phyloP scores from a whole-genome alignment of 2,113 vertebrate species.

The Daubentonia madagascariensis region DNA sequence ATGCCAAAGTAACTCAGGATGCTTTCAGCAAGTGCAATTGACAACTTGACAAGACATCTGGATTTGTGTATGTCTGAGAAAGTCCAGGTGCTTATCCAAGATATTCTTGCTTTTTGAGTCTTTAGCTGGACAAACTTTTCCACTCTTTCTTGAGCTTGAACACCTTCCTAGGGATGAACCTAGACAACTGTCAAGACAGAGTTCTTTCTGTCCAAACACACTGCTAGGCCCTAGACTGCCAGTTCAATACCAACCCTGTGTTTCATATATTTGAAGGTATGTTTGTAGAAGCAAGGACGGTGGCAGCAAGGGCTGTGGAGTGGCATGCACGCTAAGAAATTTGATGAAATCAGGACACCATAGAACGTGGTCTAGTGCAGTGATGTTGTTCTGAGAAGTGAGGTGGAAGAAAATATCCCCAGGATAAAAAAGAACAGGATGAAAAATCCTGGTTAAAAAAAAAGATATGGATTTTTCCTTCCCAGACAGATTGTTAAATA shows the following conservation, averaged over 20 bases:
- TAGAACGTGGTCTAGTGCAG: neutral
- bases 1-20: conserved; percentile 1
- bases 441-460: conserved; percentile 59
- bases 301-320: neutral
- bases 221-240: neutral
- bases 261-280: neutral
- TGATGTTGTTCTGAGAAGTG: conserved; percentile 41
- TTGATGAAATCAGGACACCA: neutral
- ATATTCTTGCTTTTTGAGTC: conserved; percentile 1
- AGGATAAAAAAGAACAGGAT: conserved; percentile 49
- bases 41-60: conserved; percentile 59
- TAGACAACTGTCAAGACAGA: neutral
- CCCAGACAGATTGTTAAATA: conserved; percentile 83
- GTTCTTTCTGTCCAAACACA: neutral
- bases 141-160: neutral
- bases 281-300: neutral
- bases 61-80: conserved; percentile 10
- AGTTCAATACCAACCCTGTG: neutral
- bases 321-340: neutral
- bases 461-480: conserved; percentile 77
- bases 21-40: conserved; percentile 41
- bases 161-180: neutral
- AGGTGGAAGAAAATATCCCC: conserved; percentile 57
- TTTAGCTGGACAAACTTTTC: neutral
- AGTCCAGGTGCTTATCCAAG: conserved; percentile 31